These are phyloP conservation scores for Etia nguti DNA, from an alignment of 2,113 vertebrate species.

Conservation along the genomic window DNA sequence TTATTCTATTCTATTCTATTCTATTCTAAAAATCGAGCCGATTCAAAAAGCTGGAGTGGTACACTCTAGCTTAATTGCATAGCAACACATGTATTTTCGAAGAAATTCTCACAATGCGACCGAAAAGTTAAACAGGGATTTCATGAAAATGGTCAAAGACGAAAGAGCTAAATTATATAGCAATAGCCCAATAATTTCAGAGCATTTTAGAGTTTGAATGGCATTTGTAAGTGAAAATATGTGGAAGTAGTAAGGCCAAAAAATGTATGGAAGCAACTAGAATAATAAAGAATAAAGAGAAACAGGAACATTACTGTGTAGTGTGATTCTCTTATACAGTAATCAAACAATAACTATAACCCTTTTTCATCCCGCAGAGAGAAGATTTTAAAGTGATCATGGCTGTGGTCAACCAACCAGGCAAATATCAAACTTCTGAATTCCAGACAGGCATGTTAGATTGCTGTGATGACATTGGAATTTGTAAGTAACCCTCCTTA, in stretches of 20 bases:
- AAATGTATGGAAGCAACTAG: neutral
- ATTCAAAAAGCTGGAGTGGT: neutral
- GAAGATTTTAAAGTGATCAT: slow-evolving; percentile 9
- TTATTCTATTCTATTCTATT: too few species aligned
- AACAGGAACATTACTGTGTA: neutral
- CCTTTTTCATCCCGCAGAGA: neutral
- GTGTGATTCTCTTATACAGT: neutral
- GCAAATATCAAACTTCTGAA: slow-evolving; percentile 12
- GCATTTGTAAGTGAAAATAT: neutral
- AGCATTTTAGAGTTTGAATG: neutral
- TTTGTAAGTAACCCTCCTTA: slow-evolving; percentile 57
- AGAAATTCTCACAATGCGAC: neutral
- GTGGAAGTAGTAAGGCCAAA: neutral
- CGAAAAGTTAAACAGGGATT: neutral
- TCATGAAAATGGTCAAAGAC: neutral
- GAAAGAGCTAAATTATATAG: neutral
- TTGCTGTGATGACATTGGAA: slow-evolving; percentile 42
- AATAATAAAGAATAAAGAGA: neutral
- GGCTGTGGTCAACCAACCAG: slow-evolving; percentile 45
- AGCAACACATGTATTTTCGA: neutral
- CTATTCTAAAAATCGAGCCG: too few species aligned
- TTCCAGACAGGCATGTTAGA: slow-evolving; percentile 65
- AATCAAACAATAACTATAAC: neutral
- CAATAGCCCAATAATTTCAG: neutral
- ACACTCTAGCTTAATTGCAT: neutral